Evolutionary conservation across 1,140 invertebrate genomes (phyloP), one percentile per base, ranked within the genome.

Genomic region (Drosophila ohnishii): DNA sequence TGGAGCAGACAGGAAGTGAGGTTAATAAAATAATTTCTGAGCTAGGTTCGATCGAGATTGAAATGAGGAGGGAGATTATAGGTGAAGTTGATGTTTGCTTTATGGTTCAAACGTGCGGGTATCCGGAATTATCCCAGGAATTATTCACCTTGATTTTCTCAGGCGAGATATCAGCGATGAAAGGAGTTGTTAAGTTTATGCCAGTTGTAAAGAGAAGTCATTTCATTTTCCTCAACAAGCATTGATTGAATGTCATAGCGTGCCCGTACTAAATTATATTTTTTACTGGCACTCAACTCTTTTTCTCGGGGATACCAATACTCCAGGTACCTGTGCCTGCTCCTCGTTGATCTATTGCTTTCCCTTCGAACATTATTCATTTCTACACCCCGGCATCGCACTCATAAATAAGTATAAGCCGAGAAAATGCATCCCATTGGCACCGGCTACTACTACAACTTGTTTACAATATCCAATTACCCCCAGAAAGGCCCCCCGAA

Each of bases 401-500:
- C 70, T 82, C 50, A 75, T 80, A 75, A 80, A 80, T 75, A 63
- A 75, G 66, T 55, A 58, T 40, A 69, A 44, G 51, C 28, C 35
- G 51, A 30, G 65, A 47, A 71, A 72, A 62, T 37, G 35, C 58
- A 51, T 42, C 44, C 44, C 50, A 65, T 57, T 67, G 69, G 60
- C 67, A 71, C 73, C 44, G 62, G 51, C 63, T 61, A 62, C 71
- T 62, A 72, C 77, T 80, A 75, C 81, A 73, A 73, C 74, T 86
- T 86, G 82, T 81, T 81, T 86, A 81, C 74, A 86, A 82, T 88
- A 88, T 88, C 84, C 83, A 79, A 86, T 88, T 86, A 88, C 84
- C 80, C 76, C 72, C 75, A 76, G 67, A 53, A 39, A 61, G 79
- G 66, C 61, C 75, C 75, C 83, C 84, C 67, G 82, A 81, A 66